Evolutionary conservation across 2,797 vertebrate genomes (phyloP), one percentile per base, ranked within the genome.

Genomic region (Tenualosa ilisha): DNA sequence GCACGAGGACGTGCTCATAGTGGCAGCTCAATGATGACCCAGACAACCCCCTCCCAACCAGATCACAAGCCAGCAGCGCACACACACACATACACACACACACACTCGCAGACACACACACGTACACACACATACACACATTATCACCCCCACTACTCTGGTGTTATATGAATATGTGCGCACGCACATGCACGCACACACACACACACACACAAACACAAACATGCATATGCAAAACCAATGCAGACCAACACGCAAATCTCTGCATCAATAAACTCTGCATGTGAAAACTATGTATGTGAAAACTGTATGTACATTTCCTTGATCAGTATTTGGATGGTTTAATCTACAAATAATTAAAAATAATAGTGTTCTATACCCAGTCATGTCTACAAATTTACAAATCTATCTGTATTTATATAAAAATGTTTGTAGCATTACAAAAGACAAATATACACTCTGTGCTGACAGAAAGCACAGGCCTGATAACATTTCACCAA

Each of bases 11-110:
- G 89, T 87, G 86, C 88, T 91, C 84, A 86, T 50, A 8, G 43
- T 85, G 90, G 59, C 82, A 63, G 84, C 86, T 94, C 90, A 89
- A 92, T 94, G 92, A 85, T 83, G 91, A 93, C 91, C 89, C 86
- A 86, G 87, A 92, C 87, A 86, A 89, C 88, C 17, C 54, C 82
- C 56, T 0, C 46, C 61, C 75, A n/a, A 59, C 24, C 50, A 83
- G 12, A 37, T 40, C 81, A 84, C 37, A 37, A 15, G 31, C 68
- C 4, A 20, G 31, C 82, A 54, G 31, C 81, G 31, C 15, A 17
- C 15, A 54, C 22, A 43, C 54, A n/a, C n/a, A 53, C 63, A 50
- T 79, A 68, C 24, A 49, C 83, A 54, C 79, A 68, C 24, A 53
- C 83, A 79, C 46, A 83, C 63, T n/a, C n/a, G 61, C 59, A 81